Conservation (phyloP, 2,888 invertebrate species). For the Dichetophora obliterata region DNA sequence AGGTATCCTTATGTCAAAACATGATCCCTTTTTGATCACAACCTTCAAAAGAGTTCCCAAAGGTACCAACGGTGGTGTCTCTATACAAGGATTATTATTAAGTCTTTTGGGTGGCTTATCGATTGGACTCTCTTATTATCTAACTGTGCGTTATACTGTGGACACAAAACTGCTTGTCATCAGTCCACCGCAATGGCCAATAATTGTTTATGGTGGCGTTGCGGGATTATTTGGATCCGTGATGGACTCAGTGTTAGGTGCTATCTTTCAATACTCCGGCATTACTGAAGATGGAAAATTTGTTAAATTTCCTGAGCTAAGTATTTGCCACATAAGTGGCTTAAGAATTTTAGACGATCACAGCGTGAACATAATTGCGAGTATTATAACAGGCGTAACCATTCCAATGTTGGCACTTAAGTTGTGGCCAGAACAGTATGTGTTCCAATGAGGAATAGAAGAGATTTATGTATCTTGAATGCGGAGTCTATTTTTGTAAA, state of each 20-base stretch:
- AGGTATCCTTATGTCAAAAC: constrained; percentile 79
- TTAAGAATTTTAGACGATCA: constrained; percentile 85
- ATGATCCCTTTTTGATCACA: constrained; percentile 83
- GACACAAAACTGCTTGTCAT: constrained; percentile 73
- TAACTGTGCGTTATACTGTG: constrained; percentile 76
- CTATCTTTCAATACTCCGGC: too few species aligned
- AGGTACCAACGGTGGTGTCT: constrained; percentile 92
- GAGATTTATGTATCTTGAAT: constrained; percentile 4
- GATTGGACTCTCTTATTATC: constrained; percentile 81
- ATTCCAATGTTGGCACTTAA: constrained; percentile 77
- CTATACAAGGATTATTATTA: constrained; percentile 74
- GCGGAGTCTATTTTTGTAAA: neutral
- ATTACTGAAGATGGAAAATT: constrained; percentile 78
- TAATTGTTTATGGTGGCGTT: constrained; percentile 79
- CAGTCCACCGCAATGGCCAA: constrained; percentile 83
- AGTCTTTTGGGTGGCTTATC: constrained; percentile 71
- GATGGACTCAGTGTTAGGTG: constrained; percentile 87
- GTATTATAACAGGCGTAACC: constrained; percentile 79
- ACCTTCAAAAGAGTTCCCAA: constrained; percentile 80
- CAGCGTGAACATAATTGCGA: constrained; percentile 87
- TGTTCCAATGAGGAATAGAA: neutral
- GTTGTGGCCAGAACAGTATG: constrained; percentile 71
- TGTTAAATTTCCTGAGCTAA: constrained; percentile 78
- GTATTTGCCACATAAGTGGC: constrained; percentile 83
- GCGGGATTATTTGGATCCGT: constrained; percentile 85